These are phyloP conservation scores for Ploceus nigricollis DNA, from an alignment of 2,113 vertebrate species.

Conservation along the genomic window DNA sequence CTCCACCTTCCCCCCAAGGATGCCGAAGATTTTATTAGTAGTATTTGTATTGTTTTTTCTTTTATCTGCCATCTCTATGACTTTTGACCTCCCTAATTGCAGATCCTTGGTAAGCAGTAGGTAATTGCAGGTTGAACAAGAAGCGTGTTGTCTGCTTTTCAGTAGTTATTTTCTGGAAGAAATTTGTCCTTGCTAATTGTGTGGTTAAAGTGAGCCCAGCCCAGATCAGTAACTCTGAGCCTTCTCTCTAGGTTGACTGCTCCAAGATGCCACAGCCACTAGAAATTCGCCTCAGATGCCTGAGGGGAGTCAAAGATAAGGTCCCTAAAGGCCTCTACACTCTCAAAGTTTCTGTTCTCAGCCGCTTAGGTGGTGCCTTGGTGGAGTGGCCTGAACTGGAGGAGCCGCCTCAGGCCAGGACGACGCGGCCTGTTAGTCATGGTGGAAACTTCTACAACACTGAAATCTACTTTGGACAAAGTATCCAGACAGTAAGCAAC, in stretches of 20 bases:
- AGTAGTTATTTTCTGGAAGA: not conserved
- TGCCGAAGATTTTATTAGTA: constrained; percentile 9
- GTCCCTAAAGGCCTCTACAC: constrained; percentile 80
- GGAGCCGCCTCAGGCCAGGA: constrained; percentile 55
- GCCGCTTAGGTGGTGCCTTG: constrained; percentile 70
- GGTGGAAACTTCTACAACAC: constrained; percentile 78
- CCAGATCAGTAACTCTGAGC: constrained; percentile 64
- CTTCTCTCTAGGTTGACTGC: constrained; percentile 69
- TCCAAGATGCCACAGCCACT: constrained; percentile 61
- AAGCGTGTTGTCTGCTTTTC: constrained; percentile 31
- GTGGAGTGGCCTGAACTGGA: constrained; percentile 59
- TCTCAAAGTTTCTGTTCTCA: constrained; percentile 79
- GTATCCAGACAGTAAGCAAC: constrained; percentile 79
- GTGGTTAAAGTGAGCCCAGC: constrained; percentile 12
- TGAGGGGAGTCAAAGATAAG: constrained; percentile 87
- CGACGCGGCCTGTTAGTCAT: constrained; percentile 72
- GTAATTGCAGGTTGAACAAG: constrained; percentile 66
- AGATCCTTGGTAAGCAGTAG: not conserved
- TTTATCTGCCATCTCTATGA: not conserved
- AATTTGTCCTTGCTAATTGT: constrained; percentile 50
- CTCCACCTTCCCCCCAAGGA: constrained; percentile 23
- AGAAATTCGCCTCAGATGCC: constrained; percentile 80
- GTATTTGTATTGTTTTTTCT: not conserved
- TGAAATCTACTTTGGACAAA: constrained; percentile 83
- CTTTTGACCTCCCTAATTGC: constrained; percentile 69